Evolutionary conservation across 1,140 invertebrate species (phyloP).

Genomic region (Colletes latitarsis): DNA sequence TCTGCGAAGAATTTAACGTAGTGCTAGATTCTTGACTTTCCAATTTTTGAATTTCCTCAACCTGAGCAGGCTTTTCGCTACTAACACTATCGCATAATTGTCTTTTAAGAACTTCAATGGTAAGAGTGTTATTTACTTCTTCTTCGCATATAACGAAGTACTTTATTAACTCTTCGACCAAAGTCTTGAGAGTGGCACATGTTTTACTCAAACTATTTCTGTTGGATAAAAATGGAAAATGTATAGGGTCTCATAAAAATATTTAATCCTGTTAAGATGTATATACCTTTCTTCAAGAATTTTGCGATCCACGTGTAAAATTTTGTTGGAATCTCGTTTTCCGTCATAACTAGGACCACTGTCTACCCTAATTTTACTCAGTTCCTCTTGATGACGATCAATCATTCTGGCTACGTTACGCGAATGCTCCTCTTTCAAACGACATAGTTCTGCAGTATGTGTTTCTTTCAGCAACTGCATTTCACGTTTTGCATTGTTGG

Average conservation of each 20-base stretch:
- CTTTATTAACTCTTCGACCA: constrained; percentile 85
- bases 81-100: constrained; percentile 61
- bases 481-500: constrained; percentile 83
- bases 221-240: constrained; percentile 55
- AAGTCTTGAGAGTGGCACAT: constrained; percentile 82
- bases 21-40: background rate
- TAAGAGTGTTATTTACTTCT: constrained; percentile 87
- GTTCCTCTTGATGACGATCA: constrained; percentile 72
- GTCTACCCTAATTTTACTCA: constrained; percentile 55
- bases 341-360: background rate
- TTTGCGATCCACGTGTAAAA: constrained; percentile 8
- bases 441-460: constrained; percentile 78
- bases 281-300: constrained; percentile 68
- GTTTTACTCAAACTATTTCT: constrained; percentile 84
- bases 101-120: constrained; percentile 84
- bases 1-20: background rate
- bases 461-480: constrained; percentile 74
- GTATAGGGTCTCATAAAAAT: constrained; percentile 17
- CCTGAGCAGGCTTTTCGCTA: constrained; percentile 32
- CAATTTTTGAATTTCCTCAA: constrained; percentile 12
- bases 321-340: constrained; percentile 41
- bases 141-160: constrained; percentile 89
- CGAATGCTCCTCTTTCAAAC: constrained; percentile 83
- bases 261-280: constrained; percentile 5
- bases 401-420: constrained; percentile 72